Evolutionary conservation across 2,113 vertebrate genomes (phyloP), one percentile per base, ranked within the genome.

Genomic region (Myotis yumanensis): DNA sequence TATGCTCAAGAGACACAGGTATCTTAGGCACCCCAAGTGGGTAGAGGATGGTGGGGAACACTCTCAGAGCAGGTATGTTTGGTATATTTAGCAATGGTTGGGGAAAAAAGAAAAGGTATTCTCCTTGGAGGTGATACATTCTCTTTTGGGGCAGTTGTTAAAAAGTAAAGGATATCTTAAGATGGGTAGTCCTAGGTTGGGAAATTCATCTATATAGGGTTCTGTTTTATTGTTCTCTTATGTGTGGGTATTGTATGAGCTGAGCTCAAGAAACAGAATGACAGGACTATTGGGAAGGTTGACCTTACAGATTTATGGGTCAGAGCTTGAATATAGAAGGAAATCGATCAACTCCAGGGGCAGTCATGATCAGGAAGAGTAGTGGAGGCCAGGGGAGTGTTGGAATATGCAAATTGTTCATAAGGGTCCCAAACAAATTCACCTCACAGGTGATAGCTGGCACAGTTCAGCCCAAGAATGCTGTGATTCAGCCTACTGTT

Each of bases 281-380:
- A 51, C 46, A 57, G 28, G 35, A 16, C 14, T 46, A 0, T 87
- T 87, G 76, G 18, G 32, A 52, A 87, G 7, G 40, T 62, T 93
- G 66, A 96, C 71, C 17, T 86, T 16, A 43, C 10, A 52, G 28
- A n/a, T 83, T 71, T 69, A 62, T 91, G 77, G 69, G 40, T 11
- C n/a, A 89, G n/a, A 7, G 11, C 91, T 91, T 95, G 57, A 89
- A 87, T 43, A 23, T 92, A 62, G 91, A 91, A 81, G 28, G 15
- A 82, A 89, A 85, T 11, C 32, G 7, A 30, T 86, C 30, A 93
- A 73, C 40, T 73, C 54, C 35, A 51, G 22, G 12, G 9, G 1
- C 35, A 85, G 14, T 94, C 23, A 66, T 72, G 66, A 71, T 89
- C 64, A 83, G 17, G 48, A 89, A 69, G 16, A 69, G 35, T 46